phyloP scores from a whole-genome alignment of 2,113 vertebrate genomes.

The Anarhynchus alexandrinus region DNA sequence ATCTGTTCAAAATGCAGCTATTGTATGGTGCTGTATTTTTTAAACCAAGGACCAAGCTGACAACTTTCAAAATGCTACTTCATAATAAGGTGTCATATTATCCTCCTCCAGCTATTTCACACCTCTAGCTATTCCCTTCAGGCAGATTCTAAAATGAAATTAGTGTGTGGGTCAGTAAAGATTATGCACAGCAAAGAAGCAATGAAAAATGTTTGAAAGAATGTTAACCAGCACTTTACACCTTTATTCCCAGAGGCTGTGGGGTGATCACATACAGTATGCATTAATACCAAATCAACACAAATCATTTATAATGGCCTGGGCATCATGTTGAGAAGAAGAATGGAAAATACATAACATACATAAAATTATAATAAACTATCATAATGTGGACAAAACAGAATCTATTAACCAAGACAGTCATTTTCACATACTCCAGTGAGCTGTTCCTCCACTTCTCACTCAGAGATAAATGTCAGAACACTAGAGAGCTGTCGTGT shows the following conservation, averaged over 20 bases:
- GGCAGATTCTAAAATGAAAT: slow-evolving; percentile 33
- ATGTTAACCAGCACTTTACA: slow-evolving; percentile 46
- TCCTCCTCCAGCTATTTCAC: slow-evolving; percentile 51
- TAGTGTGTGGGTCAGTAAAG: neutral
- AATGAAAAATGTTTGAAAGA: slow-evolving; percentile 19
- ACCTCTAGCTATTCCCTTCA: slow-evolving; percentile 34
- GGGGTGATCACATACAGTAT: neutral
- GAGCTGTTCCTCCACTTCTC: neutral
- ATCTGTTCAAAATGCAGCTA: neutral
- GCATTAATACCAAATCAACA: neutral
- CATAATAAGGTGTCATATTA: slow-evolving; percentile 39
- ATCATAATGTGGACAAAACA: slow-evolving; percentile 1
- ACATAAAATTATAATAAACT: slow-evolving; percentile 57
- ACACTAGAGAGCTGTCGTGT: neutral
- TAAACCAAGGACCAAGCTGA: neutral
- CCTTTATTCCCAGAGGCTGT: slow-evolving; percentile 5
- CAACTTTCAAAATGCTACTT: neutral
- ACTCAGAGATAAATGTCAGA: neutral
- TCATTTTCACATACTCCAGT: neutral
- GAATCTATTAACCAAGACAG: neutral
- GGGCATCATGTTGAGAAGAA: neutral
- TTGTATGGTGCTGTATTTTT: neutral
- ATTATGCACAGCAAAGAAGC: neutral
- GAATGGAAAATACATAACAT: slow-evolving; percentile 28
- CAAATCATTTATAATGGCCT: slow-evolving; percentile 11